Base-by-base conservation (phyloP, 2,113 vertebrate species). In the Haemorhous mexicanus region DNA sequence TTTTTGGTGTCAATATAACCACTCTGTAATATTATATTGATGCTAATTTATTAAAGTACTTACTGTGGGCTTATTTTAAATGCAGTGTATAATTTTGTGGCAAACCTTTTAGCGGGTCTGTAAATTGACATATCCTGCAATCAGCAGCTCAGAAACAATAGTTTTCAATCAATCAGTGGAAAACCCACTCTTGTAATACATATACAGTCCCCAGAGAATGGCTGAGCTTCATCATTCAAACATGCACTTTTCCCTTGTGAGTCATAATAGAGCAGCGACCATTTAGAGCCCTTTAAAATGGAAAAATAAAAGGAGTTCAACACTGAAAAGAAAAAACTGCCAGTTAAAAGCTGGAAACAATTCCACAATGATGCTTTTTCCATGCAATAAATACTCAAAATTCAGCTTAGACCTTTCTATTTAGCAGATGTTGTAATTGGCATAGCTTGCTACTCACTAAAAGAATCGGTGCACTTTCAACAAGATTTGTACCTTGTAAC, bases 31-130 rank as follows among this genome's bases (percentile, higher is more conserved):
- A 86, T 61, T 95, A 82, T 91, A 93, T 85, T 96, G 81, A 84
- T 96, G 90, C 91, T 97, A 97, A 98, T 96, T 97, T 96, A 97
- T 95, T 92, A 96, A 97, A 94, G 86, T 91, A 90, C 82, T 97
- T 95, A 82, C 84, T 46, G 73, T 73, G 94, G 58, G 72, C 90
- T 97, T 94, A 75, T 86, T 97, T 97, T 93, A 97, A 97, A 96
- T 96, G 73, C 62, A 69, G 64, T 94, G 47, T 96, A 94, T 97
- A 97, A 97, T 97, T 97, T 96, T 92, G 55, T 84, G 82, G 59
- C 66, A 91, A 97, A 96, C 96, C 96, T 97, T 97, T 96, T 96
- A 97, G 82, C 2, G 19, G 61, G 96, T 84, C 93, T 92, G 90
- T 96, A 93, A 92, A 96, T 96, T 94, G 94, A 95, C 91, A 96